These are phyloP conservation scores for Epizoanthus stellaris DNA, from an alignment of 92 coral and sea anemone genomes.

Conservation along the genomic window DNA sequence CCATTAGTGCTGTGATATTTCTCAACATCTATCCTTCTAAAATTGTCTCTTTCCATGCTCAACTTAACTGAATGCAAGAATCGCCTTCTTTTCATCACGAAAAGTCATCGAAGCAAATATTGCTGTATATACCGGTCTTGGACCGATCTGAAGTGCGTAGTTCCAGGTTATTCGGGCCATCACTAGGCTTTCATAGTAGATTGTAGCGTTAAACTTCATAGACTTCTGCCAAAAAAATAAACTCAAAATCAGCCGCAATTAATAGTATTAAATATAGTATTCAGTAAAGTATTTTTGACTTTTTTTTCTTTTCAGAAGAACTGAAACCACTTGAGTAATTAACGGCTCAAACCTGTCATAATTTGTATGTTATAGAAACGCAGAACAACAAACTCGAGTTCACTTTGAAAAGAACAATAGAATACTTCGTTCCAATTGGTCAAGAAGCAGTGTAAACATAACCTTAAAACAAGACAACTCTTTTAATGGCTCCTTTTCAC, in stretches of 20 bases:
- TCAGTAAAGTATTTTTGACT: background rate
- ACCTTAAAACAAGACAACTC: background rate
- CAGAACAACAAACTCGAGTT: constrained; percentile 1
- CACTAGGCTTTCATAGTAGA: background rate
- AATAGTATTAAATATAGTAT: background rate
- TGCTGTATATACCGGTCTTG: background rate
- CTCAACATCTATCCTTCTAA: background rate
- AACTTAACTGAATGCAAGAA: constrained; percentile 14
- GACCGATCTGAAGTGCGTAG: background rate
- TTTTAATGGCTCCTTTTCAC: constrained; percentile 19
- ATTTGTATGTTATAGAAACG: constrained; percentile 19
- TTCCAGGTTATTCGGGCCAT: background rate
- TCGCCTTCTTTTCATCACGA: constrained; percentile 10
- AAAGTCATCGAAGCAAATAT: background rate
- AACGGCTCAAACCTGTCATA: constrained; percentile 8
- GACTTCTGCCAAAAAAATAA: constrained; percentile 3
- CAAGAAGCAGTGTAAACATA: constrained; percentile 7
- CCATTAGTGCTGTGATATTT: constrained; percentile 10
- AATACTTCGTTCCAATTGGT: constrained; percentile 5
- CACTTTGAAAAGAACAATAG: constrained; percentile 19
- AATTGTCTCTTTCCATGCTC: constrained; percentile 42
- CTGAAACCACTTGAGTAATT: background rate
- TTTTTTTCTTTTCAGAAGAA: background rate
- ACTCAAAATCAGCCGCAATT: background rate
- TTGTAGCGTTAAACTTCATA: background rate